Evolutionary conservation across 2,888 invertebrate species (phyloP).

Genomic region (Oligia fasciuncula): DNA sequence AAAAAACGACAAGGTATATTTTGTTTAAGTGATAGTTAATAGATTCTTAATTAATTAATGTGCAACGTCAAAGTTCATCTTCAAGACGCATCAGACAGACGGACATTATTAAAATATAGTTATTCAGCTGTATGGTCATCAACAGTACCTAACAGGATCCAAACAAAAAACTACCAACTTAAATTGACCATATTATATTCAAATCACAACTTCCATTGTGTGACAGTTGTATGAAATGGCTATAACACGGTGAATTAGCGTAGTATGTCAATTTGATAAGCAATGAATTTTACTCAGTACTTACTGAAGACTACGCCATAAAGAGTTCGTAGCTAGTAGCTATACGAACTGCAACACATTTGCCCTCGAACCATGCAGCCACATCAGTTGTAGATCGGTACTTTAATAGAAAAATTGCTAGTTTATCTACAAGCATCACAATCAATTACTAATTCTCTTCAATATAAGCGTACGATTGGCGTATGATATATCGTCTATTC

Average conservation of each 20-base stretch:
- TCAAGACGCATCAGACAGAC: background rate
- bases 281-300: background rate
- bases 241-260: background rate
- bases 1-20: too few relatives aligned
- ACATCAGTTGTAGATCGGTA: background rate
- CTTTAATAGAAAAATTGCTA: slow-evolving; percentile 35
- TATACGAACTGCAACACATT: background rate
- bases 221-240: background rate
- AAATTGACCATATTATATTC: background rate
- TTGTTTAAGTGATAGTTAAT: too few relatives aligned
- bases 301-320: background rate
- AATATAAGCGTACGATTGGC: background rate
- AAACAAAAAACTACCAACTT: background rate
- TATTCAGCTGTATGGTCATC: background rate
- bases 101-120: slow-evolving; percentile 8
- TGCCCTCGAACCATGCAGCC: slow-evolving; percentile 8
- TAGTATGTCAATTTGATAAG: background rate
- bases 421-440: background rate
- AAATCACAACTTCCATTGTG: background rate
- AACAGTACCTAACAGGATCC: background rate
- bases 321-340: background rate
- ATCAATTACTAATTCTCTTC: slow-evolving; percentile 4
- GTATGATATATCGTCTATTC: background rate
- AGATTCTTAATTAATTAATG: background rate
- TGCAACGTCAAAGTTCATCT: slow-evolving; percentile 16